Base-by-base conservation (phyloP, 2,888 invertebrate species). In the Blera fallax region DNA sequence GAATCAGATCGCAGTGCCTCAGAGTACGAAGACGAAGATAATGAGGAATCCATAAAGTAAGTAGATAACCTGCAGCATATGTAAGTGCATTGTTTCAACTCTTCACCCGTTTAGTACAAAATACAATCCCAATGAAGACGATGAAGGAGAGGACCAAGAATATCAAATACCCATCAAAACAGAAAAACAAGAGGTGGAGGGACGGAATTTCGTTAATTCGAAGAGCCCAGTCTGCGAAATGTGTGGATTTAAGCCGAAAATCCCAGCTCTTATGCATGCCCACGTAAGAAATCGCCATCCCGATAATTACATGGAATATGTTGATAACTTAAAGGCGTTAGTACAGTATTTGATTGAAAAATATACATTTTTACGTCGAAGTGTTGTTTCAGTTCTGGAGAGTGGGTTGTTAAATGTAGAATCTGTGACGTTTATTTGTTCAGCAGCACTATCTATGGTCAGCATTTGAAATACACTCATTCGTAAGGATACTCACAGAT, bases 391-490 rank as follows among this genome's bases (percentile, higher is more conserved):
- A 85, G 85, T 21, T 85, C 67, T 18, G 85, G 85, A 14, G 85
- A 85, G 27, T 85, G 76, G 74, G 85, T 85, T 7, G 81, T 85
- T 14, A 85, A 80, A 34, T 85, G 85, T 18, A 70, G 85, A 43
- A 85, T 85, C 16, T 85, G 85, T 54, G 85, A 81, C 14, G 85
- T 85, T 6, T 85, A 85, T 56, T 10, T 85, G 24, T 85, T 85
- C 10, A 85, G 85, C 72, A 85, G 85, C 27, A 85, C 85, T 8
- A 81, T 85, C 8, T 85, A 85, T 56, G 85, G 85, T 4, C 85
- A 85, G 32, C 85, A 85, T 40, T 81, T 85, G 45, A 85, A 85
- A 72, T 85, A 85, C 50, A 85, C 85, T 27, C 85, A 85, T 74
- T 85, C 85, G 85, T 85, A 85, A 85, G 70, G 11, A 45, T 8